Conservation (phyloP, 2,113 vertebrate species). For the Clinocottus analis region DNA sequence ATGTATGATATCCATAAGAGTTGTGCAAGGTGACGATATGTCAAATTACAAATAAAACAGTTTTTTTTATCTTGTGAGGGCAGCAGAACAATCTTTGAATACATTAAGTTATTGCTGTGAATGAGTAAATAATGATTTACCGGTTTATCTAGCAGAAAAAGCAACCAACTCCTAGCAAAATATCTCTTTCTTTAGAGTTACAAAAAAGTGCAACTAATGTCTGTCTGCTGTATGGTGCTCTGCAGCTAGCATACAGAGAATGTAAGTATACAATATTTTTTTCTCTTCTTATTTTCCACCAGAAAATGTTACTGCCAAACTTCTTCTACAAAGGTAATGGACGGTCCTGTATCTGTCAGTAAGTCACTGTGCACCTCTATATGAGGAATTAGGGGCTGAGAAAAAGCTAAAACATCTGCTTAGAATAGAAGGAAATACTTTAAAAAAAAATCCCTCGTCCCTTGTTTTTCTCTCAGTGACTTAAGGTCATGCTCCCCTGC, state of each 20-base stretch:
- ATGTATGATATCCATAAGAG: no score
- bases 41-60: not conserved
- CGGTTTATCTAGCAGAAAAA: not conserved
- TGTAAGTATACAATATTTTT: no score
- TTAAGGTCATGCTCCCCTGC: not conserved
- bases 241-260: no score
- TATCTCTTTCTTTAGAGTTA: not conserved
- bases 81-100: not conserved
- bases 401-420: conserved; percentile 1
- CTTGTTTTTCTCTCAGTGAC: conserved; percentile 13
- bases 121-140: not conserved
- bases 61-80: not conserved
- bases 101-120: not conserved
- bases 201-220: not conserved
- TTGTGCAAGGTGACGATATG: not conserved
- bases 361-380: conserved; percentile 1
- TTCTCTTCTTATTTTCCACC: not conserved
- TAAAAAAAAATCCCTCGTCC: conserved; percentile 5
- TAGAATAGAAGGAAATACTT: conserved; percentile 18
- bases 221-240: not conserved
- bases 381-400: conserved; percentile 1
- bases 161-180: not conserved
- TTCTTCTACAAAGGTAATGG: not conserved
- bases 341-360: not conserved
- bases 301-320: not conserved